These are phyloP conservation scores for Aproaerema taeniolella DNA, from an alignment of 2,888 invertebrate genomes.

Conservation along the genomic window DNA sequence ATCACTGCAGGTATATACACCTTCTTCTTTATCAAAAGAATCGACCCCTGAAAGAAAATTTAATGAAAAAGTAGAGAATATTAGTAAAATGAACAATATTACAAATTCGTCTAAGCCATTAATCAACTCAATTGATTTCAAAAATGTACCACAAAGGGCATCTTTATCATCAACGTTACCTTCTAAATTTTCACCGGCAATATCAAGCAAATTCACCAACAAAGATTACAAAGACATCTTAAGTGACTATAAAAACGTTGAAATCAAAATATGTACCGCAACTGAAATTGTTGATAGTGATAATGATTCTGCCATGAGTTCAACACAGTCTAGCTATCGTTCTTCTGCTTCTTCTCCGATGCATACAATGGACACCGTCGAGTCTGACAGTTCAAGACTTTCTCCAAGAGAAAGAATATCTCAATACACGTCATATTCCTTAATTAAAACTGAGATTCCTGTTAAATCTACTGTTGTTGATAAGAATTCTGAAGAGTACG, in stretches of 20 bases:
- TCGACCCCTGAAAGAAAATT: constrained; percentile 66
- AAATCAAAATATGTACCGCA: constrained; percentile 64
- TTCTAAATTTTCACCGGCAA: constrained; percentile 30
- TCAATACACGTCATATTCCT: constrained; percentile 55
- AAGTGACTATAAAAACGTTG: constrained; percentile 61
- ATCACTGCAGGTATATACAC: constrained; percentile 81
- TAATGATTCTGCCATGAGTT: constrained; percentile 92
- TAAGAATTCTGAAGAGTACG: constrained; percentile 58
- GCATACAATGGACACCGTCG: constrained; percentile 78
- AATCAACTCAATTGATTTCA: constrained; percentile 41
- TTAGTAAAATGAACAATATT: constrained; percentile 43
- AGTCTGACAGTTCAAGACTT: constrained; percentile 72
- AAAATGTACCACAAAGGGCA: constrained; percentile 35
- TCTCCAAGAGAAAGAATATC: constrained; percentile 67
- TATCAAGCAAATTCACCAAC: constrained; percentile 32
- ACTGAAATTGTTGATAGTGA: constrained; percentile 84
- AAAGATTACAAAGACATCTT: constrained; percentile 49
- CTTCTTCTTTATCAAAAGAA: constrained; percentile 62
- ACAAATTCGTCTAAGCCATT: constrained; percentile 35
- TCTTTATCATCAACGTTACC: constrained; percentile 32
- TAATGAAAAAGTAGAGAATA: constrained; percentile 42
- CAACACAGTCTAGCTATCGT: constrained; percentile 87
- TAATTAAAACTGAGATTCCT: constrained; percentile 62
- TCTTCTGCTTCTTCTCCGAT: constrained; percentile 88
- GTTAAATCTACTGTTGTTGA: constrained; percentile 45